Conservation (phyloP, 2,797 vertebrate species). For the Benthosema pterotum region DNA sequence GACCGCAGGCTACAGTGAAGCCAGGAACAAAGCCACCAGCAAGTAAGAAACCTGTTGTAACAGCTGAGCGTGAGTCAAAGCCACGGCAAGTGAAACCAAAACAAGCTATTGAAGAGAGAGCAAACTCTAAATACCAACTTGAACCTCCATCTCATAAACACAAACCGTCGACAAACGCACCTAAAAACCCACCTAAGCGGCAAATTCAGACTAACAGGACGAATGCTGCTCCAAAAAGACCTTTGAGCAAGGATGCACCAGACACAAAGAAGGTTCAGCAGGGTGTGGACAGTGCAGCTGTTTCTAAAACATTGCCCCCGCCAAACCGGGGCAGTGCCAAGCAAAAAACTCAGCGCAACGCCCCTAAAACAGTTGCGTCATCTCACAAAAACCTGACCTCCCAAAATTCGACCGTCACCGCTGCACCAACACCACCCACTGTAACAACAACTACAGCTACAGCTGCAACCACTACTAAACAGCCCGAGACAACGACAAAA, state of each 20-base stretch:
- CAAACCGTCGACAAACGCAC: slow-evolving; percentile 12
- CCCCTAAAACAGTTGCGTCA: slow-evolving; percentile 31
- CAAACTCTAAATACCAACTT: slow-evolving; percentile 71
- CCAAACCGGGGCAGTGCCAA: slow-evolving; percentile 19
- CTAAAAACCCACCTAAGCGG: slow-evolving; percentile 34
- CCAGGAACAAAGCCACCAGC: slow-evolving; percentile 36
- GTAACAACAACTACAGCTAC: slow-evolving; percentile 25
- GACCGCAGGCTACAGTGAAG: slow-evolving; percentile 31
- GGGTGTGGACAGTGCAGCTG: slow-evolving; percentile 1
- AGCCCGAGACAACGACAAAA: slow-evolving; percentile 26
- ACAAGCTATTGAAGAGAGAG: slow-evolving; percentile 37
- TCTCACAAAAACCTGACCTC: slow-evolving; percentile 18
- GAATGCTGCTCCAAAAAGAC: slow-evolving; percentile 25
- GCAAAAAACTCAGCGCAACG: slow-evolving; percentile 16
- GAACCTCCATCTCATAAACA: slow-evolving; percentile 66
- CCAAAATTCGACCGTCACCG: background rate
- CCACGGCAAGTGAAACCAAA: slow-evolving; percentile 38
- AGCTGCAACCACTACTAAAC: slow-evolving; percentile 29
- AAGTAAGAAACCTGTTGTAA: slow-evolving; percentile 29
- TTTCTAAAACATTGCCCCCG: slow-evolving; percentile 33
- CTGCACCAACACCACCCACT: background rate
- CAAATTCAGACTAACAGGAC: slow-evolving; percentile 38
- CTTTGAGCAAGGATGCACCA: slow-evolving; percentile 46
- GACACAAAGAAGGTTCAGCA: slow-evolving; percentile 28
- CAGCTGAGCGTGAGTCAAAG: slow-evolving; percentile 41